Percentiles rank a stretch among this genome's conserved stretches.
Conservation (phyloP, 2,888 invertebrate genomes). For the Tetheella fluctuosa region DNA sequence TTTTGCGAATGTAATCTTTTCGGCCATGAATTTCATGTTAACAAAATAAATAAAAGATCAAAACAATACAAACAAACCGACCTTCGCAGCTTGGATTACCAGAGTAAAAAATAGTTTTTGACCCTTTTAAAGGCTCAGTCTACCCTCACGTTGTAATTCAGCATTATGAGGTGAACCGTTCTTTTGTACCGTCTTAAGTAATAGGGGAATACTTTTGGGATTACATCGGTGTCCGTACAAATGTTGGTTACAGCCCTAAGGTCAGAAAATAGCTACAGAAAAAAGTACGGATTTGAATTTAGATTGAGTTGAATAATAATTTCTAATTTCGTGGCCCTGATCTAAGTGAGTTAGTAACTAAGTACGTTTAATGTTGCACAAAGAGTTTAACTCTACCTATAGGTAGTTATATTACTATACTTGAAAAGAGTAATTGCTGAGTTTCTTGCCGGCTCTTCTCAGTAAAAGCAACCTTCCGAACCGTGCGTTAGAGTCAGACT, state of each 20-base stretch:
- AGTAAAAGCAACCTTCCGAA: too few species aligned
- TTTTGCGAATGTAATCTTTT: neutral
- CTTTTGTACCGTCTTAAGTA: neutral
- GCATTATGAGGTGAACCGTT: conserved; percentile 1
- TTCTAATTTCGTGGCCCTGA: too few species aligned
- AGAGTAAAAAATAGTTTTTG: neutral
- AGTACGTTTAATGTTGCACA: too few species aligned
- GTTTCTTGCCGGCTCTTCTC: too few species aligned
- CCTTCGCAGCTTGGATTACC: neutral
- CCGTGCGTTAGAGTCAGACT: too few species aligned
- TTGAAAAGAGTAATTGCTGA: too few species aligned
- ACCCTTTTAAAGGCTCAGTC: neutral
- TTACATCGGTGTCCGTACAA: neutral
- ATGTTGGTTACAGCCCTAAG: neutral
- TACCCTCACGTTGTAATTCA: neutral
- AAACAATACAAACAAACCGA: neutral
- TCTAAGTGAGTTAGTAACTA: too few species aligned
- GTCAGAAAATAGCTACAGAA: neutral
- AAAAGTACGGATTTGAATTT: neutral
- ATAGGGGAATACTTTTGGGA: neutral
- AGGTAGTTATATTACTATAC: too few species aligned
- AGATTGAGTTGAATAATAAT: too few species aligned
- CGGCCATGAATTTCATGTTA: neutral
- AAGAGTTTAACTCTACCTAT: too few species aligned
- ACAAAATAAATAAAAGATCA: neutral